A percentile compares a stretch with the other conserved stretches of the same genome.
phyloP scores from a whole-genome alignment of 2,888 invertebrate species.

The Axea sp. region DNA sequence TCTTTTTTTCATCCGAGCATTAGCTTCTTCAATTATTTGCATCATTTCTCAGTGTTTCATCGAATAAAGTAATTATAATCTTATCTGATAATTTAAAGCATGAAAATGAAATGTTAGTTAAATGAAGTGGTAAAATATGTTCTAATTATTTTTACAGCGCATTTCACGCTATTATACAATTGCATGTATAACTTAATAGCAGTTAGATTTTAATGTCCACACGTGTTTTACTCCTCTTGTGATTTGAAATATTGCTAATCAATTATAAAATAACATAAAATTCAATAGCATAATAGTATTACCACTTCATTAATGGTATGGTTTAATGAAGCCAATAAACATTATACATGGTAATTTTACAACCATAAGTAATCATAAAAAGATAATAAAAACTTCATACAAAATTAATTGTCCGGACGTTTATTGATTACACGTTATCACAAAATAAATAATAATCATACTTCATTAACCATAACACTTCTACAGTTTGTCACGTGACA shows the following conservation, averaged over 20 bases:
- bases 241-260: constrained; percentile 50
- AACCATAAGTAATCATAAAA: constrained; percentile 57
- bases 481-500: no score
- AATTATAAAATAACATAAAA: constrained; percentile 47
- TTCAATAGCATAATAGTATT: constrained; percentile 49
- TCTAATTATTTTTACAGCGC: constrained; percentile 48
- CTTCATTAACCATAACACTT: constrained; percentile 21
- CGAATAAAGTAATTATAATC: constrained; percentile 35
- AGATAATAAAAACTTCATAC: constrained; percentile 49
- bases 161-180: constrained; percentile 37
- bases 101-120: constrained; percentile 26
- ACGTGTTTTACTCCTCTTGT: constrained; percentile 21
- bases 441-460: constrained; percentile 45
- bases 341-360: constrained; percentile 54
- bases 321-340: constrained; percentile 57
- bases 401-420: constrained; percentile 41
- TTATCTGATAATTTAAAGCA: constrained; percentile 32
- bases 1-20: constrained; percentile 4
- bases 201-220: constrained; percentile 21
- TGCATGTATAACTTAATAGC: constrained; percentile 37
- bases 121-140: constrained; percentile 44
- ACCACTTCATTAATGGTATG: constrained; percentile 53
- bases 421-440: constrained; percentile 36
- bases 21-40: constrained; percentile 15
- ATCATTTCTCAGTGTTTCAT: neutral